phyloP scores from a whole-genome alignment of 2,113 vertebrate species.

The Sinocyclocheilus anshuiensis region DNA sequence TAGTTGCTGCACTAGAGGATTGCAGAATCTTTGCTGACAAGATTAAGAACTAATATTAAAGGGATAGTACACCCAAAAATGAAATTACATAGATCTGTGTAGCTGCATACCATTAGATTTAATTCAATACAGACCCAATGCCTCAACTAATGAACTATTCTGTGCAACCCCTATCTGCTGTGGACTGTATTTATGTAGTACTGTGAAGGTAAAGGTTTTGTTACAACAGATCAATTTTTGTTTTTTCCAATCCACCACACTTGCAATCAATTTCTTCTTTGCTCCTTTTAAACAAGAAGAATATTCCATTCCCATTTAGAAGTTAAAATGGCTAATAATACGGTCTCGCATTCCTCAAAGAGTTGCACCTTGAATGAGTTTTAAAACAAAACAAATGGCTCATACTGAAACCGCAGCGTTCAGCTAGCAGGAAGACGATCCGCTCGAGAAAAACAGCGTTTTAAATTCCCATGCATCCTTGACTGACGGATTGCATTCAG shows the following conservation, averaged over 20 bases:
- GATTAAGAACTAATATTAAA: no score
- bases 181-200: neutral
- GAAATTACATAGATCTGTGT: no score
- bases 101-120: no score
- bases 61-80: no score
- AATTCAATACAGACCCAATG: neutral
- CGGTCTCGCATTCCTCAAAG: neutral
- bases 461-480: neutral
- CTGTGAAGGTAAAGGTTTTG: neutral
- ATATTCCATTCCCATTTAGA: neutral
- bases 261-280: conserved; percentile 1
- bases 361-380: neutral
- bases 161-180: neutral
- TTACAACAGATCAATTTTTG: neutral
- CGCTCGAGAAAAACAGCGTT: neutral
- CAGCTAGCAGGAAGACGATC: neutral
- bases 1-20: no score
- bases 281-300: neutral
- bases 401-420: neutral
- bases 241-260: neutral
- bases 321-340: neutral
- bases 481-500: conserved; percentile 1
- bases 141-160: neutral
- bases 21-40: no score
- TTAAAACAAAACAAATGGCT: neutral